Evolutionary conservation across 2,888 invertebrate species (phyloP), one percentile per base, ranked within the genome.

Genomic region (Campoletis raptor): DNA sequence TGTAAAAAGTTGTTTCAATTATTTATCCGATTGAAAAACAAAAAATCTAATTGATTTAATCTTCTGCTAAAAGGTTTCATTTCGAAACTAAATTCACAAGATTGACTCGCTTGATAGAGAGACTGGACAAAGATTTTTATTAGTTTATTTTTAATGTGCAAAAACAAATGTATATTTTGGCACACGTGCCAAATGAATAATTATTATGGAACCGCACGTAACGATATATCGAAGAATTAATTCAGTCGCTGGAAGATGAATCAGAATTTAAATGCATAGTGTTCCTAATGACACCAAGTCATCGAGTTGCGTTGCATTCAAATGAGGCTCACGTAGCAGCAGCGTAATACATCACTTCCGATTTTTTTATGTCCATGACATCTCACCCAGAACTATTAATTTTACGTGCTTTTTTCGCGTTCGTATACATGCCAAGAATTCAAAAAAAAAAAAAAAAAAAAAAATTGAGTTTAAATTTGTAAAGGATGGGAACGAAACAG

Each of bases 301-400:
- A 87, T 85, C 81, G 54, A 74, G 82, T 77, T 57, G 80, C 42
- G 42, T 2, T 70, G 77, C 76, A 69, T 82, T 74, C 69, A 67
- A 42, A 80, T 83, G 70, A 74, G 54, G 42, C 54, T 72, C 81
- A 83, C 81, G 83, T 81, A 77, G 30, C 45, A 69, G 40, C 77
- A 45, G 61, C 73, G 37, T 79, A 86, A 88, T 88, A 81, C 52
- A 81, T 85, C 72, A 86, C 85, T 88, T 86, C 83, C 85, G 80
- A 86, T 84, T 72, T 30, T 79, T 67, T 81, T 70, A 37, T 37
- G 52, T 54, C 21, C 42, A 30, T 69, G 64, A 74, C 70, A 70
- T 67, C 70, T 66, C 24, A 30, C 57, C 24, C 54, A 83, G 37
- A 42, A 77, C 54, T 36, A 40, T 76, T 48, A 37, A 73, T 64